Conservation (phyloP, 2,888 invertebrate genomes). For the Allygus modestus region DNA sequence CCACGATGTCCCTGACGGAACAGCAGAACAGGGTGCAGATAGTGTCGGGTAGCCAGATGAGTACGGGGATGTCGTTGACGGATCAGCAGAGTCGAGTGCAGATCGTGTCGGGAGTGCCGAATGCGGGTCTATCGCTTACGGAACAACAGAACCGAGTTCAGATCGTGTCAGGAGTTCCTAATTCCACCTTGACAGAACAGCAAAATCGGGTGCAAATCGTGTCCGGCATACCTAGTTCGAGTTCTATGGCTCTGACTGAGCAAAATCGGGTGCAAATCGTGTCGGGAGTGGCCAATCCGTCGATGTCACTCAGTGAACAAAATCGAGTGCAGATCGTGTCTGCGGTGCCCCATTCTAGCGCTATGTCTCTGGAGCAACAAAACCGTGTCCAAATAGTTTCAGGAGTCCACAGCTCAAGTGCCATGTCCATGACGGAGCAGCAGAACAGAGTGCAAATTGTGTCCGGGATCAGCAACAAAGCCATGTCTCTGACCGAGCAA, state of each 20-base stretch:
- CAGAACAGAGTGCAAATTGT: conserved; percentile 65
- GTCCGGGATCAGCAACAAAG: conserved; percentile 63
- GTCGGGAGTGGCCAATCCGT: conserved; percentile 66
- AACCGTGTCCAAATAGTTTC: conserved; percentile 65
- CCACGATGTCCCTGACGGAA: conserved; percentile 67
- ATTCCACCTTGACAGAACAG: conserved; percentile 67
- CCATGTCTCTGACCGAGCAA: conserved; percentile 49
- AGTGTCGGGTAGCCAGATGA: conserved; percentile 66
- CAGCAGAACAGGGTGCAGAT: conserved; percentile 69
- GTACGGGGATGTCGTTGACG: conserved; percentile 67
- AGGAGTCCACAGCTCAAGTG: conserved; percentile 66
- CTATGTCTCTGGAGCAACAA: conserved; percentile 61
- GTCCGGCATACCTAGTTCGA: conserved; percentile 66
- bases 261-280: conserved; percentile 69
- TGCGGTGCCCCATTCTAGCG: conserved; percentile 63
- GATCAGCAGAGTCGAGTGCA: conserved; percentile 68
- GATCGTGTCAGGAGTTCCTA: conserved; percentile 66
- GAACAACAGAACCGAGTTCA: conserved; percentile 64
- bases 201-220: conserved; percentile 70
- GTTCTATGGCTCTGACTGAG: conserved; percentile 67
- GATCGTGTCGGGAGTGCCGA: conserved; percentile 62
- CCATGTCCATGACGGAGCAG: conserved; percentile 65
- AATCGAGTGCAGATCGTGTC: conserved; percentile 69
- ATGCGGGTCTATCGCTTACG: conserved; percentile 62
- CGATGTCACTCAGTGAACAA: conserved; percentile 66